Conservation (phyloP, 2,113 vertebrate genomes). For the Dipodomys merriami region DNA sequence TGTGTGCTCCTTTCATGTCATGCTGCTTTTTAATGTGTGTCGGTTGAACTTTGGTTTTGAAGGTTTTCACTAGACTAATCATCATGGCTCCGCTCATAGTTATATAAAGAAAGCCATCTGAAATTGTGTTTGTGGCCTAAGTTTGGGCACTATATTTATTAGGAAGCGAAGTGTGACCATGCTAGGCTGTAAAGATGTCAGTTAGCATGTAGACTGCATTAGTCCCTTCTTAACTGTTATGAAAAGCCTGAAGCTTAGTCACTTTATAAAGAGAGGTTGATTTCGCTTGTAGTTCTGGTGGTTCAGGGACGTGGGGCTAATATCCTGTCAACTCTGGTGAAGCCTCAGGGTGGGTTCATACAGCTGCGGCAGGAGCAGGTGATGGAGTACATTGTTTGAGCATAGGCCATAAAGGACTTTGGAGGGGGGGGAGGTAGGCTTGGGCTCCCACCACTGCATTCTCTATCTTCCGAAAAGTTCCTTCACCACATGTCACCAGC, state of each 20-base stretch:
- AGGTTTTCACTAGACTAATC: not conserved
- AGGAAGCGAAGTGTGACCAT: not conserved
- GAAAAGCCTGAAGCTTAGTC: not conserved
- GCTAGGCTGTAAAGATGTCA: not conserved
- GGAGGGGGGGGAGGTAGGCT: too few species aligned
- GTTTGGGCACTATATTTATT: constrained; percentile 22
- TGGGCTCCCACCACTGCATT: too few species aligned
- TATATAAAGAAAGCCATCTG: not conserved
- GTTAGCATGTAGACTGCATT: not conserved
- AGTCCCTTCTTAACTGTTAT: not conserved
- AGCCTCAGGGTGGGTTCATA: not conserved
- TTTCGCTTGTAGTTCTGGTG: not conserved
- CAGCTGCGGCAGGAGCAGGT: not conserved
- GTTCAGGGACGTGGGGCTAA: not conserved
- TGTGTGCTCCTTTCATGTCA: not conserved
- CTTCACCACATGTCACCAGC: too few species aligned
- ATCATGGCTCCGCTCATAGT: not conserved
- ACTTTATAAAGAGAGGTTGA: not conserved
- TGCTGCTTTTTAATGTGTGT: not conserved
- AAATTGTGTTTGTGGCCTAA: not conserved
- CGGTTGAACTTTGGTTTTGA: constrained; percentile 35
- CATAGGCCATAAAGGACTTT: too few species aligned
- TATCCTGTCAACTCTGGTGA: not conserved
- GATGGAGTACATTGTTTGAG: not conserved
- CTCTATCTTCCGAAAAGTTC: too few species aligned